These are phyloP conservation scores for Lophius americanus DNA, from an alignment of 2,797 vertebrate genomes.

Conservation along the genomic window DNA sequence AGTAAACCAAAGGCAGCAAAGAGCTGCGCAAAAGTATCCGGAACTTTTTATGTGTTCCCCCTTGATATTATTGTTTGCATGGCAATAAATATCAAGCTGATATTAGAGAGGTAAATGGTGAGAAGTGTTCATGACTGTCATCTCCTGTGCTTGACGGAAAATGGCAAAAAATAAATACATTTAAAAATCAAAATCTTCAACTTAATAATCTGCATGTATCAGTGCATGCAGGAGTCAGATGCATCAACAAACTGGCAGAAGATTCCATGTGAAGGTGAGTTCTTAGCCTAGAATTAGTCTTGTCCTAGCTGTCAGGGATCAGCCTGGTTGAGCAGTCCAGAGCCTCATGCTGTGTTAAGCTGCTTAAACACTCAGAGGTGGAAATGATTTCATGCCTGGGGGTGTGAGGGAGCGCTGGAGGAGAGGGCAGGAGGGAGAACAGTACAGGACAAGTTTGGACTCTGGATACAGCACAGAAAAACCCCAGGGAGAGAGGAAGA, in stretches of 20 bases:
- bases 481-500: not conserved
- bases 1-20: too few species aligned
- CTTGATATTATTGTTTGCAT: too few species aligned
- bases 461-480: not conserved
- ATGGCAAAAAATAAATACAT: too few species aligned
- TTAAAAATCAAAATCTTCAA: too few species aligned
- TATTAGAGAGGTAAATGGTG: too few species aligned
- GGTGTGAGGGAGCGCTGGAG: slow-evolving; percentile 43
- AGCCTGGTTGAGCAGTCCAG: slow-evolving; percentile 34
- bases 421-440: slow-evolving; percentile 31
- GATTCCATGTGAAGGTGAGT: slow-evolving; percentile 47
- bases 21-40: too few species aligned
- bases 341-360: slow-evolving; percentile 68
- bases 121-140: too few species aligned
- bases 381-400: slow-evolving; percentile 57
- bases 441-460: slow-evolving; percentile 24
- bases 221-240: not conserved
- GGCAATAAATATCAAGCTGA: too few species aligned
- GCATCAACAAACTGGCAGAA: slow-evolving; percentile 23
- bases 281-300: slow-evolving; percentile 52
- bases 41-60: too few species aligned
- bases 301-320: slow-evolving; percentile 44
- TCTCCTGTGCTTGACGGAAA: too few species aligned
- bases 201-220: too few species aligned
- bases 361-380: slow-evolving; percentile 66